Conservation (phyloP, 2,888 invertebrate genomes). For the Pteria penguin region DNA sequence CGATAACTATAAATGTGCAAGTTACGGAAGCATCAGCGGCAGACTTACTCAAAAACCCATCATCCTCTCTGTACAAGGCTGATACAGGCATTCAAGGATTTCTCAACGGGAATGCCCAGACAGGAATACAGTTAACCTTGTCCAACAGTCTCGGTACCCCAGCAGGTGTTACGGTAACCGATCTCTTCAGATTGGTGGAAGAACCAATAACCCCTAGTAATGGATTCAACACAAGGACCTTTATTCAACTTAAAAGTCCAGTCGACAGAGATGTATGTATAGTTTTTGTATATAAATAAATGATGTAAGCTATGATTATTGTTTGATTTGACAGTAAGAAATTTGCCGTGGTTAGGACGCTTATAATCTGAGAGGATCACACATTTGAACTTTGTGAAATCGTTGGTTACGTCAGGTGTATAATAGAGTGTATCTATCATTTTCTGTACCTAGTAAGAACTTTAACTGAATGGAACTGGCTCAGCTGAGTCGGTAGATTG, state of each 20-base stretch:
- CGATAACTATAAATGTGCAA: background rate
- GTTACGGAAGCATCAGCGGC: background rate
- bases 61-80: slow-evolving; percentile 23
- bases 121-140: slow-evolving; percentile 39
- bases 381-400: too few relatives aligned
- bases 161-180: background rate
- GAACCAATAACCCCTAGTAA: slow-evolving; percentile 7
- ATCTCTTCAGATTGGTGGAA: slow-evolving; percentile 13
- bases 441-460: too few relatives aligned
- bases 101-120: slow-evolving; percentile 12
- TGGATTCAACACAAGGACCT: slow-evolving; percentile 20
- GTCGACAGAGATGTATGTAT: slow-evolving; percentile 62
- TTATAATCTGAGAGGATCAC: too few relatives aligned
- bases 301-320: too few relatives aligned
- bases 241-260: slow-evolving; percentile 23
- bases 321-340: too few relatives aligned
- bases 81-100: slow-evolving; percentile 44
- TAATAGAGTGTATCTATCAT: too few relatives aligned
- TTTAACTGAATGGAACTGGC: too few relatives aligned
- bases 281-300: too few relatives aligned
- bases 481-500: too few relatives aligned
- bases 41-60: background rate
- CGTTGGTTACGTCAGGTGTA: too few relatives aligned
- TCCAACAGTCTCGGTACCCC: background rate
- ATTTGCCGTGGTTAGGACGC: too few relatives aligned